Base-by-base conservation (phyloP, 2,888 invertebrate species). In the Biston betularia region DNA sequence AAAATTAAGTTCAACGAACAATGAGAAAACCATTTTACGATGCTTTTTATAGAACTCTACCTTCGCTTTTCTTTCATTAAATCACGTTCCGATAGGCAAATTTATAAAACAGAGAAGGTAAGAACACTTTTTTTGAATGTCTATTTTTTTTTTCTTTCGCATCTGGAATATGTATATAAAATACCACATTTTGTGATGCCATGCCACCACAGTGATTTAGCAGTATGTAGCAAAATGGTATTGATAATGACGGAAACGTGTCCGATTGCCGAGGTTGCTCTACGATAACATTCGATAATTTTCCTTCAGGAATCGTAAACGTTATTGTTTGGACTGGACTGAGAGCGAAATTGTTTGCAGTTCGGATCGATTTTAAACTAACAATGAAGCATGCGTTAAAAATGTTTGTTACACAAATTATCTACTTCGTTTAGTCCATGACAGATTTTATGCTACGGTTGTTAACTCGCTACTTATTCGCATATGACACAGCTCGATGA, bases 401-500 rank as follows among this genome's bases (percentile, higher is more conserved):
- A 38, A 38, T 7, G 14, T 53, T n/a, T 50, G 54, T 44, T 45
- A 12, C 49, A 48, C 12, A 65, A 63, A 65, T 68, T 54, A 63
- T 59, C 42, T 33, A 42, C 65, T 65, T 52, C 63, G 57, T 62
- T 42, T 40, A 49, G 42, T 50, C 48, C 46, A 42, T 60, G 57
- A 68, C 65, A 64, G 66, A 64, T 61, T 52, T 52, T 45, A 63
- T 62, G 63, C 58, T 44, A 64, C 54, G 54, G 54, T 68, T 48
- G 58, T 48, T 48, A 63, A 63, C 58, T 57, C 57, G 66, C 65
- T 42, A 46, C 52, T 44, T 52, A 40, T 49, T 54, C 74, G 73
- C 65, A 73, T 55, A 58, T 69, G 69, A 67, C 52, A 75, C 72
- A 74, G 73, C 66, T 73, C 69, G 73, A 79, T 83, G 81, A 86